Conservation (phyloP, 2,888 invertebrate species). For the Scelioninae gen. 1 region DNA sequence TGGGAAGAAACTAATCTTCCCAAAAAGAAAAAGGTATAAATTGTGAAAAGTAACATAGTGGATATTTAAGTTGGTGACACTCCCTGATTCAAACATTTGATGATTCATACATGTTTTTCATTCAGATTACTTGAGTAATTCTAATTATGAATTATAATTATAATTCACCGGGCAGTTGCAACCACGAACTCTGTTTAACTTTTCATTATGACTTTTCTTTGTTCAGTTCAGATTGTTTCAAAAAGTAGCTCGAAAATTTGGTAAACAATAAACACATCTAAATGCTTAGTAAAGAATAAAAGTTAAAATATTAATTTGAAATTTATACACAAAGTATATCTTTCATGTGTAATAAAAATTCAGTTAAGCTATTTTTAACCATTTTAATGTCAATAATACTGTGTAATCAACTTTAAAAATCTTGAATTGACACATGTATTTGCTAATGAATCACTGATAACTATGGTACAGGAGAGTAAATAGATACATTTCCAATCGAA, state of each 20-base stretch:
- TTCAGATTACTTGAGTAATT: conserved; percentile 12
- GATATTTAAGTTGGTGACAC: conserved; percentile 17
- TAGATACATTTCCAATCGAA: conserved; percentile 35
- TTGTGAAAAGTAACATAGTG: conserved; percentile 33
- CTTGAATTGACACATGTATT: conserved; percentile 53
- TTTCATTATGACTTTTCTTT: conserved; percentile 10
- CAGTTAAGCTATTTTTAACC: conserved; percentile 7
- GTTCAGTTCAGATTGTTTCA: neutral
- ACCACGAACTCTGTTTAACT: neutral
- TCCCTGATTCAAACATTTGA: conserved; percentile 37
- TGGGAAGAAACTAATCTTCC: conserved; percentile 49
- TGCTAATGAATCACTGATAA: conserved; percentile 54
- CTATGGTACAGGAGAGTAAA: conserved; percentile 22
- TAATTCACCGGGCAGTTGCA: neutral
- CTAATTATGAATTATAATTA: neutral
- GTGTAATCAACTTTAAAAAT: conserved; percentile 51
- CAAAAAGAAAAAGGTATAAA: conserved; percentile 33
- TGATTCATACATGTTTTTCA: conserved; percentile 40
- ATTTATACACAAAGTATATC: neutral
- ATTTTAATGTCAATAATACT: conserved; percentile 19
- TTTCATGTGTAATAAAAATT: conserved; percentile 13
- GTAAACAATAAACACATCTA: conserved; percentile 20
- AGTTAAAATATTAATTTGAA: conserved; percentile 6
- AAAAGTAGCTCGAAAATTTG: conserved; percentile 18
- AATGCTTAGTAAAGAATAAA: neutral